Conservation (phyloP, 2,113 vertebrate genomes). For the Tringa solitaria region DNA sequence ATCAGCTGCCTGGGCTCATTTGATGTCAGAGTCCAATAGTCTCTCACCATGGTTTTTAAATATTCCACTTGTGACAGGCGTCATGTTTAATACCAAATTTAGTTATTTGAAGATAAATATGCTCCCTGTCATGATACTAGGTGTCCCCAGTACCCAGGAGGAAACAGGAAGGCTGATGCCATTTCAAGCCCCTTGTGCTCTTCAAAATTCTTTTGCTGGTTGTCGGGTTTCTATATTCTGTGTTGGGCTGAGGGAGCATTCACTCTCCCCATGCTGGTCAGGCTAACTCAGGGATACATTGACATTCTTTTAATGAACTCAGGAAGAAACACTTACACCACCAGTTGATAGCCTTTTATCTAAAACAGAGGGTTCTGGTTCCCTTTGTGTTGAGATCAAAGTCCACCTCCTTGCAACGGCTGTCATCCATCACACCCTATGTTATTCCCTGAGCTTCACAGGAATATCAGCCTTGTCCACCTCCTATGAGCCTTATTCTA, state of each 20-base stretch:
- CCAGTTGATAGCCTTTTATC: not conserved
- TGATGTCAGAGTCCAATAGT: not conserved
- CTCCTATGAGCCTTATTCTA: not conserved
- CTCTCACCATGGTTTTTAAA: not conserved
- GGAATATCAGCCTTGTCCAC: not conserved
- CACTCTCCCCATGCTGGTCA: not conserved
- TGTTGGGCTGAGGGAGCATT: not conserved
- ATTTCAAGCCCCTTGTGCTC: rapidly evolving
- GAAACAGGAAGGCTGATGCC: not conserved
- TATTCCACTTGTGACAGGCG: not conserved
- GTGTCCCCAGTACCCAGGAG: rapidly evolving
- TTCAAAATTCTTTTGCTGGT: not conserved
- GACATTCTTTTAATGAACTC: not conserved
- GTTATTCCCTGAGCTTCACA: not conserved
- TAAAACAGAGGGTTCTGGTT: not conserved
- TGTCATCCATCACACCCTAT: not conserved
- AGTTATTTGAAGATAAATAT: not conserved
- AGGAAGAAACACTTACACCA: not conserved
- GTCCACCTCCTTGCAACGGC: not conserved
- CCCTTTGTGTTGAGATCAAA: not conserved
- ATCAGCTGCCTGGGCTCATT: not conserved
- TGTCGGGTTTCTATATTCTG: not conserved
- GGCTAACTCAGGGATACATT: not conserved
- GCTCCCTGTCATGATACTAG: not conserved
- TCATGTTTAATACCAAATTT: not conserved